Base-by-base conservation (phyloP, 2,113 vertebrate genomes). In the Alosa alosa region DNA sequence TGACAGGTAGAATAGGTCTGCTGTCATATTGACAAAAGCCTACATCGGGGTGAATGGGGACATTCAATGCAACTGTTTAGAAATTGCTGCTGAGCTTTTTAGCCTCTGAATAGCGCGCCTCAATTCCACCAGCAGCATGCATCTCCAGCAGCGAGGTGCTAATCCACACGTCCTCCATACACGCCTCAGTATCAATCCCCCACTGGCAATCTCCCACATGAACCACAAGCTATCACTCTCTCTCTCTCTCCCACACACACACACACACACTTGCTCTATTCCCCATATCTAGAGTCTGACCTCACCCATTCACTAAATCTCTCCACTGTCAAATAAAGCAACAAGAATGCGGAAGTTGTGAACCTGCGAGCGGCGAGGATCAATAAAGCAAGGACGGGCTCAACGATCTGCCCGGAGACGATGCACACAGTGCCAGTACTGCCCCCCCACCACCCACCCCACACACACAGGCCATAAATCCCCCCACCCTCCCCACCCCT, bases 371-470 rank as follows among this genome's bases (percentile, higher is more conserved):
- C 88, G 90, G 91, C n/a, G 90, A 87, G 36, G 93, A 96, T 95
- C 94, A 92, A 96, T 95, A 95, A 92, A 91, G 93, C 94, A 94
- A 95, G 93, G 94, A 94, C 94, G 92, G 92, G 87, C 92, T 90
- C 88, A 94, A 90, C 90, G 91, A 94, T 93, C 92, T 86, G 81
- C 90, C 92, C 88, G 86, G 90, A 92, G 93, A 93, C 92, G 90
- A 92, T 91, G 91, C 89, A 81, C 31, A 78, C 93, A 91, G 91
- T 90, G 91, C 92, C 87, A 94, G 94, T 93, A 95, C 94, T 95
- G 91, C 92, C 87, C 86, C 90, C 7, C 22, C n/a, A n/a, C 10
- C 88, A 84, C 85, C 46, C 22, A 31, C 31, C 31, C 31, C 31
- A 31, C 18, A 18, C 60, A n/a, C 9, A 64, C 52, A 78, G 88